Evolutionary conservation across 2,113 vertebrate species (phyloP), one percentile per base, ranked within the genome.

Genomic region (Melanocharis versteri): DNA sequence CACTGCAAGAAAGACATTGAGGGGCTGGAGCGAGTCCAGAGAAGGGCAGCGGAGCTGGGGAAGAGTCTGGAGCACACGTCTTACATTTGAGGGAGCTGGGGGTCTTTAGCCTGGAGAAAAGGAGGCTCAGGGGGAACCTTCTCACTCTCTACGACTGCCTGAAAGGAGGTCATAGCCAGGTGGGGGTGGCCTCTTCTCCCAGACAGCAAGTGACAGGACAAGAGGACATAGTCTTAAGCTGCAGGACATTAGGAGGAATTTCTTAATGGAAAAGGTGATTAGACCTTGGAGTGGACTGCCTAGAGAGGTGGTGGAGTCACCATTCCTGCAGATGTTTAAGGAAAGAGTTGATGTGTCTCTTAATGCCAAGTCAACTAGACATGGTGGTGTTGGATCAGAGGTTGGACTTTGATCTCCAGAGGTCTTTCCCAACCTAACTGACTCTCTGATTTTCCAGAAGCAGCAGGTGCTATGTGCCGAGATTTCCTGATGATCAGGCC

Each of bases 121-220:
- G 62, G 44, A 68, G 37, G 44, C 53, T 68, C 26, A 12, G 26
- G 20, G 26, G 40, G 6, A 2, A 60, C 12, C 14, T 58, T 8
- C 7, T 12, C 5, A 1, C 30, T 40, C 44, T 28, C 33, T 30
- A 1, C 0, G 39, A 0, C 5, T 10, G 9, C 47, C 28, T 54
- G 73, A 39, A 2, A 39, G 28, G 64, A 47, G 54, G 15, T 1
- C 2, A 22, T 1, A 39, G 73, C 28, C 8, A 7, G 15, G 15
- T 61, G 44, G 6, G 12, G 31, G 24, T 1, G 0, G 19, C 1
- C 13, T 71, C 42, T 71, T 42, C 40, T 56, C 0, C 22, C 50
- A 33, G 4, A 4, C 3, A 16, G 20, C 7, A 31, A 54, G 17
- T 42, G 27, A 23, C 18, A 44, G 18, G 7, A 33, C 13, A 44